phyloP scores from a whole-genome alignment of 2,113 vertebrate species.

The Malaclemys terrapin region DNA sequence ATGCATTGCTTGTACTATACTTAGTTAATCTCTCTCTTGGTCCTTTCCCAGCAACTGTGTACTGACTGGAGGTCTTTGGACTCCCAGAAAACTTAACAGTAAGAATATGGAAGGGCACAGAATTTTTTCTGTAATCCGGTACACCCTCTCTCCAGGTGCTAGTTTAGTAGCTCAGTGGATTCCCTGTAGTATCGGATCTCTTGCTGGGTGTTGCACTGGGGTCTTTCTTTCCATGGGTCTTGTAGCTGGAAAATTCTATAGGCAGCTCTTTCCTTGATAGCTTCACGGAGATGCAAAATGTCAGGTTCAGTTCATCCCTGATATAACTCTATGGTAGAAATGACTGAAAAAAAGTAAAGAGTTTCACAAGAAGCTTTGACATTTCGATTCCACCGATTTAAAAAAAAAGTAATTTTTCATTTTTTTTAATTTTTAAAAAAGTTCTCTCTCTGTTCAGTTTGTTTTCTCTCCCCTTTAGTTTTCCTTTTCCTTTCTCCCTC shows the following conservation, averaged over 20 bases:
- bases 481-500: background rate
- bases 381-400: background rate
- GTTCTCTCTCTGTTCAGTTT: background rate
- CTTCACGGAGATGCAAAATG: background rate
- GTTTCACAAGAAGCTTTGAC: background rate
- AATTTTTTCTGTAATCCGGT: background rate
- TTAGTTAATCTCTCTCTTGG: background rate
- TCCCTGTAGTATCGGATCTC: background rate
- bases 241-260: background rate
- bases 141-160: background rate
- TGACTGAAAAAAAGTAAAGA: background rate
- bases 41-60: background rate
- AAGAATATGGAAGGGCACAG: background rate
- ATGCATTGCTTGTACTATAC: background rate
- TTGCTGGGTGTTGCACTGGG: background rate
- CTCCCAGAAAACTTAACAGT: background rate
- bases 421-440: background rate
- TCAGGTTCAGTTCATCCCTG: background rate
- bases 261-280: background rate
- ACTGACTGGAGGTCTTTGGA: no score
- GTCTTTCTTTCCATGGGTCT: background rate
- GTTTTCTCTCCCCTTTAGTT: background rate
- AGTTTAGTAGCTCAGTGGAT: background rate
- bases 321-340: background rate
- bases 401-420: background rate